Evolutionary conservation across 2,797 vertebrate species (phyloP).

Genomic region (Emys orbicularis): DNA sequence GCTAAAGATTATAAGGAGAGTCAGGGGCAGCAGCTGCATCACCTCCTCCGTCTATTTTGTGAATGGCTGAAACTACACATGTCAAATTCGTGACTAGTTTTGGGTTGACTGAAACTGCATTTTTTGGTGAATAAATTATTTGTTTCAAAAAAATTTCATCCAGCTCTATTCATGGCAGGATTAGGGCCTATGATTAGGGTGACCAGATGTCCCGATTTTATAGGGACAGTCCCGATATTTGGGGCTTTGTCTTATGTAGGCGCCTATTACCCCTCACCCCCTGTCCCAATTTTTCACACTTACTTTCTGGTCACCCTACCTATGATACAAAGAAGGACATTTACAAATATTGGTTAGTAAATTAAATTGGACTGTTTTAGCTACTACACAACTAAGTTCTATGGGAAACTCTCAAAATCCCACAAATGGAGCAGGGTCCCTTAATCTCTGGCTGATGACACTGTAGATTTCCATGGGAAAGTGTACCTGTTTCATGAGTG

Average conservation of each 20-base stretch:
- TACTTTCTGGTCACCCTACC: not conserved
- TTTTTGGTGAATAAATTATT: not conserved
- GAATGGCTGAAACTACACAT: not conserved
- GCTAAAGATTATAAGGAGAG: not conserved
- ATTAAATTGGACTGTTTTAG: not conserved
- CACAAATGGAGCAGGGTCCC: not conserved
- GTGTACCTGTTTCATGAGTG: not conserved
- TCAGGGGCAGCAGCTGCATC: not conserved
- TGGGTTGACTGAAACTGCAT: not conserved
- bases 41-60: not conserved
- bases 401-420: not conserved
- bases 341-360: not conserved
- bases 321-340: not conserved
- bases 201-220: too few relatives aligned
- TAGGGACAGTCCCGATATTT: too few relatives aligned
- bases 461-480: not conserved
- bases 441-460: not conserved
- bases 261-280: too few relatives aligned
- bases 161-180: not conserved
- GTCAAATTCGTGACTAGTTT: not conserved
- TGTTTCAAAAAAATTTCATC: not conserved
- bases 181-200: not conserved
- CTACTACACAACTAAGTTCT: not conserved
- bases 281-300: too few relatives aligned
- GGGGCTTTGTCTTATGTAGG: too few relatives aligned